A percentile compares a stretch with the other conserved stretches of the same genome.
Conservation (phyloP, 2,113 vertebrate genomes). For the Cairina moschata region DNA sequence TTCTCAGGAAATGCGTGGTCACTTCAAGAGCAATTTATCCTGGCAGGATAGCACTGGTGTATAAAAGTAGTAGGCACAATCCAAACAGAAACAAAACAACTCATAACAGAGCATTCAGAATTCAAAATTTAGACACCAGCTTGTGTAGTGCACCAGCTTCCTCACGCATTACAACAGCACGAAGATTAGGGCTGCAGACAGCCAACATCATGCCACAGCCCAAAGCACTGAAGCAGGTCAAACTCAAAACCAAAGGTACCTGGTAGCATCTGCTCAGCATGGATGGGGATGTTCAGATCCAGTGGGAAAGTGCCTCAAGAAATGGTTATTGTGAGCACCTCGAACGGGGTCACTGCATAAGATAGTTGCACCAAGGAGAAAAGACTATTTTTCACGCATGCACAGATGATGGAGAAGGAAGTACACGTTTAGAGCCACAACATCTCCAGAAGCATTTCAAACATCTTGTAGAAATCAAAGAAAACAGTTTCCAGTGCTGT, state of each 20-base stretch:
- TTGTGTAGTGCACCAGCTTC: background rate
- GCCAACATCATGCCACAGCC: background rate
- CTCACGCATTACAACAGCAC: background rate
- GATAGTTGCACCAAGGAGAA: background rate
- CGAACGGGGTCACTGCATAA: background rate
- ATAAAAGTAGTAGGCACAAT: background rate
- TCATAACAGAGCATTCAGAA: slow-evolving; percentile 10
- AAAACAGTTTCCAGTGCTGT: background rate
- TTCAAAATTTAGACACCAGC: background rate
- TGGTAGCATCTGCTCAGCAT: background rate
- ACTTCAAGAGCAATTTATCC: slow-evolving; percentile 28
- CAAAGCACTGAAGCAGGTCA: background rate
- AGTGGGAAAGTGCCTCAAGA: background rate
- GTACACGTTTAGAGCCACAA: background rate
- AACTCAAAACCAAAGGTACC: background rate
- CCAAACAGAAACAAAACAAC: slow-evolving; percentile 46
- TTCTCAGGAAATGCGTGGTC: slow-evolving; percentile 7
- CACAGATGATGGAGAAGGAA: background rate
- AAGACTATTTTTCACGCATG: rapidly evolving
- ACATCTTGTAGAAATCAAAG: background rate
- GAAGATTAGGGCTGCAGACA: background rate
- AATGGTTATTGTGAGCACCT: background rate
- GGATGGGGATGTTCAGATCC: background rate
- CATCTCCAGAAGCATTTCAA: background rate
- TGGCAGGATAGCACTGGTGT: background rate